These are phyloP conservation scores for Zingel zingel DNA, from an alignment of 2,113 vertebrate genomes.

Conservation along the genomic window DNA sequence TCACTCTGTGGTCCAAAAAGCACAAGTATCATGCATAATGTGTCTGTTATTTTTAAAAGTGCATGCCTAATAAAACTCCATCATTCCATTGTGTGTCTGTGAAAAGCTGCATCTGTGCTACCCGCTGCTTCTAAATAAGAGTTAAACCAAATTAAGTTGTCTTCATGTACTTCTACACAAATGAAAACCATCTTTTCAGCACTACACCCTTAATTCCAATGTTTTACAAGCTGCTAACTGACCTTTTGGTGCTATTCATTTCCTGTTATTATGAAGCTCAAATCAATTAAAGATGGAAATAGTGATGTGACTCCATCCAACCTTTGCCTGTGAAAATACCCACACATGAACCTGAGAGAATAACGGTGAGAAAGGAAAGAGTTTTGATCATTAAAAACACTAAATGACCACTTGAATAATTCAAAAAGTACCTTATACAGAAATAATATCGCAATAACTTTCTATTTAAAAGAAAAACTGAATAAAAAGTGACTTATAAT, in stretches of 20 bases:
- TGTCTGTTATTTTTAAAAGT: background rate
- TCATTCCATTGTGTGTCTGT: background rate
- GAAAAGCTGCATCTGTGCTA: background rate
- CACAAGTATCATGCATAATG: background rate
- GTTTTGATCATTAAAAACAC: background rate
- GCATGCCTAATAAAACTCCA: background rate
- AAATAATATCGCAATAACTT: background rate
- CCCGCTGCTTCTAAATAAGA: background rate
- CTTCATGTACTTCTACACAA: background rate
- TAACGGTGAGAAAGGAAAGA: background rate
- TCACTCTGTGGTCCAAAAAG: constrained; percentile 2
- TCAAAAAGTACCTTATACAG: background rate
- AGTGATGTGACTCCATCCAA: constrained; percentile 30
- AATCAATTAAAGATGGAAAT: constrained; percentile 49
- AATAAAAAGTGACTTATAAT: background rate
- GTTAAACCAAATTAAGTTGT: constrained; percentile 8
- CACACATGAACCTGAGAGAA: background rate
- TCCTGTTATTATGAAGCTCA: constrained; percentile 48
- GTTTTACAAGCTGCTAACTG: constrained; percentile 40
- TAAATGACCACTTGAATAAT: background rate
- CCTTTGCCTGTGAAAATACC: constrained; percentile 36
- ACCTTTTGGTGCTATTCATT: constrained; percentile 41
- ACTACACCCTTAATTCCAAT: background rate
- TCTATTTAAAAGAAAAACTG: background rate
- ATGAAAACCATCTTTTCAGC: constrained; percentile 6